Base-by-base conservation (phyloP, 2,113 vertebrate species). In the Chascanopsetta lugubris region DNA sequence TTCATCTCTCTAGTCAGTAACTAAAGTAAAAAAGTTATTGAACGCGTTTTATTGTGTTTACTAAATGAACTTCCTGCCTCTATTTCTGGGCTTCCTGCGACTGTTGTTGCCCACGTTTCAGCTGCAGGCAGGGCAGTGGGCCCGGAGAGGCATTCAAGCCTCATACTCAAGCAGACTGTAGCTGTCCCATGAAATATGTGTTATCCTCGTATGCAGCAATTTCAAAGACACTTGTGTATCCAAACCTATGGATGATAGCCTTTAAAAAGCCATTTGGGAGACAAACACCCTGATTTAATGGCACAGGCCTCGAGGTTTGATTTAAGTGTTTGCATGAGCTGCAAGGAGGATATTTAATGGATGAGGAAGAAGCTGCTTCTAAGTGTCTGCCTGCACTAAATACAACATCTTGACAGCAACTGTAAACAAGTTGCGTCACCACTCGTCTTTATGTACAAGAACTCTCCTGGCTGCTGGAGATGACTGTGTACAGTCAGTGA, bases 1-100 rank as follows among this genome's bases (percentile, higher is more conserved):
- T 72, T 75, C 42, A n/a, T 50, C 18, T 43, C 26, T 9, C 54
- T 42, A 56, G 38, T 38, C 64, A 38, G 49, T 11, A 13, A 21
- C 2, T 69, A n/a, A n/a, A n/a, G 75, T 65, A 50, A 36, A 61
- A 49, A 0, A 50, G 26, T 51, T 64, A 75, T 58, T 72, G 27
- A 40, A 55, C 58, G 29, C 66, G 68, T 60, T 75, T 79, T 68
- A 81, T 81, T 76, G 80, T 86, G 61, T 85, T 76, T 82, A 66
- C 65, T 51, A 72, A 76, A 82, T 70, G 56, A 46, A 80, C 65
- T 68, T 89, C 86, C 83, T 84, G 82, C 32, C 72, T 87, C 72
- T 87, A 85, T 88, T 86, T 58, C 22, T 71, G 63, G 64, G 69
- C 65, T 88, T 90, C 86, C 89, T 89, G 86, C 49, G 71, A 42